Conservation (phyloP, 2,888 invertebrate genomes). For the Sipha maydis region DNA sequence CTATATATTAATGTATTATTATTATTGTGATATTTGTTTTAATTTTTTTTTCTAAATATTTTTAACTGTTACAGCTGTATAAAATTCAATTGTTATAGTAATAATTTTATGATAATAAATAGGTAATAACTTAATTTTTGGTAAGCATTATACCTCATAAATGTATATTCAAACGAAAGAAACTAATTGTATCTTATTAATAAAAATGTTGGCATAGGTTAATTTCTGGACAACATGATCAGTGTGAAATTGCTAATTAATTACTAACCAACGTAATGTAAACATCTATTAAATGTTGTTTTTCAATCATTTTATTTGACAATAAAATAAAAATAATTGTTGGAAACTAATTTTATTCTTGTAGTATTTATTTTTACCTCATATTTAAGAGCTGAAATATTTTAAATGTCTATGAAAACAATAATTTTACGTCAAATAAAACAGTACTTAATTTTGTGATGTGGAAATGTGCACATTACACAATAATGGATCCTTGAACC, state of each 20-base stretch:
- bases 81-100: slow-evolving; percentile 20
- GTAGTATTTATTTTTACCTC: background rate
- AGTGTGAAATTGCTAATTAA: slow-evolving; percentile 15
- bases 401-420: background rate
- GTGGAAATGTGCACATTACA: too few relatives aligned
- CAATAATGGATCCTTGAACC: too few relatives aligned
- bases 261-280: background rate
- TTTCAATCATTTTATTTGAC: slow-evolving; percentile 41
- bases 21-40: slow-evolving; percentile 29
- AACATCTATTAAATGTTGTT: background rate
- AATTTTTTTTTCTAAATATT: slow-evolving; percentile 28
- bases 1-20: slow-evolving; percentile 16
- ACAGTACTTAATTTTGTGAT: too few relatives aligned
- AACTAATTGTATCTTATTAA: background rate
- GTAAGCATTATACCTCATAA: slow-evolving; percentile 56
- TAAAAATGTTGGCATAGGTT: background rate
- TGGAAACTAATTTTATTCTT: too few relatives aligned
- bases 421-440: too few relatives aligned
- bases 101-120: slow-evolving; percentile 41
- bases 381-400: background rate
- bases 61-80: slow-evolving; percentile 23
- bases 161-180: background rate
- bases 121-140: slow-evolving; percentile 49
- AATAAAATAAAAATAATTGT: slow-evolving; percentile 40
- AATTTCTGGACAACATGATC: slow-evolving; percentile 32